Conservation (phyloP, 2,797 vertebrate genomes). For the Eospalax fontanierii region DNA sequence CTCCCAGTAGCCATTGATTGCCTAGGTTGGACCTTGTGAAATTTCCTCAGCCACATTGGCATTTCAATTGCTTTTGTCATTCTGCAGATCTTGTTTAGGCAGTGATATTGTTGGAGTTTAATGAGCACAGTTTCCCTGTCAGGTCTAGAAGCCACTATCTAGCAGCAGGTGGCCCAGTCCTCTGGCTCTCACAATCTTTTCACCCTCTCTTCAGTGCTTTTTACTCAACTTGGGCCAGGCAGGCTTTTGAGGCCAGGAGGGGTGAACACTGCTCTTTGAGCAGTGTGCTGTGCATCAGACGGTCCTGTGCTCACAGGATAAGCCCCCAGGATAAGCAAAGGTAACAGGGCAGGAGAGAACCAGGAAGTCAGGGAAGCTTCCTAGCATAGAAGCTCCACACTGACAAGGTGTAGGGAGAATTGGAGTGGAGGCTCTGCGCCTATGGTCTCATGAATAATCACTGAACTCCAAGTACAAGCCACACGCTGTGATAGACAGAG, state of each 20-base stretch:
- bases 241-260: not conserved
- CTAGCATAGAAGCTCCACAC: not conserved
- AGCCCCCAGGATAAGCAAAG: not conserved
- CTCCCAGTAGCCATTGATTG: too few relatives aligned
- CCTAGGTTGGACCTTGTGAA: too few relatives aligned
- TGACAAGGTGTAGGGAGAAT: not conserved
- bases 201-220: not conserved
- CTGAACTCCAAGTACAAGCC: not conserved
- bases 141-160: too few relatives aligned
- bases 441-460: not conserved
- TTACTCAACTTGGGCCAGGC: not conserved
- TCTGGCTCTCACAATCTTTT: too few relatives aligned
- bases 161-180: too few relatives aligned
- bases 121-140: too few relatives aligned
- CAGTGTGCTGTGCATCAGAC: rapidly evolving
- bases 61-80: too few relatives aligned
- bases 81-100: too few relatives aligned
- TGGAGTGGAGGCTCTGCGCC: rapidly evolving
- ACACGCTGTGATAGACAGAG: rapidly evolving
- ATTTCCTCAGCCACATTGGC: too few relatives aligned
- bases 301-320: not conserved
- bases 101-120: too few relatives aligned
- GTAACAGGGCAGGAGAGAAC: not conserved
- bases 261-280: not conserved
- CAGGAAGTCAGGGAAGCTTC: rapidly evolving